Evolutionary conservation across 2,888 invertebrate genomes (phyloP), one percentile per base, ranked within the genome.

Genomic region (Subacronicta megacephala): DNA sequence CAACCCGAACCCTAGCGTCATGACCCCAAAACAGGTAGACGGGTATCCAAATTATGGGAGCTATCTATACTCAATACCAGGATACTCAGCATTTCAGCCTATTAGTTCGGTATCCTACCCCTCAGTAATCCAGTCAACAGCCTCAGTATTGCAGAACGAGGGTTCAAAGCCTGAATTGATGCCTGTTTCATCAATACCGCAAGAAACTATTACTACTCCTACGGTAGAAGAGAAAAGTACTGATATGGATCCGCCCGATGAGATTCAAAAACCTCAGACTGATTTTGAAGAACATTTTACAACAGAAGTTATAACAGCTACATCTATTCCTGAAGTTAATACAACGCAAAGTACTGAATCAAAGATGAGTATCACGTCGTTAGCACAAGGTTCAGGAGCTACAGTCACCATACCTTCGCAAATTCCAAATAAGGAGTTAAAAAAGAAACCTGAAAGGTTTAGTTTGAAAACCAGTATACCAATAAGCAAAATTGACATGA

Each of bases 391-490:
- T 0, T 89, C 92, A 2, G 88, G 87, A 18, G 84, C 88, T 0
- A 87, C 88, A 2, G 83, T 88, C 1, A 87, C 72, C 3, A 78
- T 81, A 53, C 75, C 80, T 1, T 62, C 74, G 6, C 68, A 71
- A 54, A 58, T 59, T 20, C 54, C 66, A 12, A 81, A 64, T 35
- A 88, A 86, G 62, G 91, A 91, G 9, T 58, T 73, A 1, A 90
- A 87, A 80, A 88, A 88, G 76, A 93, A 93, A 77, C 64, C 84
- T 20, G 93, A 93, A 80, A 78, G 90, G 44, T 93, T 90, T 45
- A 93, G 93, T 62, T 75, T 94, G 13, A 94, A 91, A 86, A 94
- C 94, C 0, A 94, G 93, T 72, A 94, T 94, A 69, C 94, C 94
- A 3, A 93, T 94, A 43, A 93, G 92, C 57, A 93, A 93, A 75